Evolutionary conservation across 2,113 vertebrate genomes (phyloP), one percentile per base, ranked within the genome.

Genomic region (Tragelaphus scriptus): DNA sequence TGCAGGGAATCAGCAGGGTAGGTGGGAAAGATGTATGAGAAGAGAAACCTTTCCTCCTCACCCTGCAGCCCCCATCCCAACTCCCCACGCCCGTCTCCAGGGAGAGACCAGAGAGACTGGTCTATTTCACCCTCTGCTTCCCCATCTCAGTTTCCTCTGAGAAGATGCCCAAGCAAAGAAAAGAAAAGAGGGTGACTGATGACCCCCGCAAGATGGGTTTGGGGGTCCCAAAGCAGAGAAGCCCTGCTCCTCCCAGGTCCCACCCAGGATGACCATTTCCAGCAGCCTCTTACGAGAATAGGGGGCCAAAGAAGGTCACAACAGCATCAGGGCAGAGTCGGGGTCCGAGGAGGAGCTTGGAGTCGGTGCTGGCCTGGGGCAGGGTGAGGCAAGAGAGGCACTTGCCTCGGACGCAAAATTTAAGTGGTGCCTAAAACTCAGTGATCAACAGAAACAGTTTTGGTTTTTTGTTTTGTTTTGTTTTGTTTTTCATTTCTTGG

Each of bases 381-480:
- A 15, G 12, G 8, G 6, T 2, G 30, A 49, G 32, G 44, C 11
- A 2, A 32, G 61, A 26, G 12, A 85, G 47, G n/a, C 14, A 1
- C 79, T 79, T 6, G 23, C 53, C 82, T 30, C 8, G 0, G 28
- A 30, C 0, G 1, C 87, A 49, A 16, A 32, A 53, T 21, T 25
- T 7, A 80, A 92, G 28, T 63, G 49, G 3, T 0, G 0, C 17
- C 40, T 21, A 65, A 58, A 58, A 63, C 53, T 59, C 77, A 1
- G 47, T 0, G 30, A 63, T 7, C 9, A 11, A 26, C 19, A 47
- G 26, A 58, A 88, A 79, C 32, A 4, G 3, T 56, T 63, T 32
- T 3, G 28, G 61, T 32, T 13, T 51, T 51, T 51, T 51, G 7
- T 19, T 25, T 25, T 30, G 6, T 0, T 13, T 0, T 13, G 6